Evolutionary conservation across 2,113 vertebrate species (phyloP).

Genomic region (Gavia stellata): DNA sequence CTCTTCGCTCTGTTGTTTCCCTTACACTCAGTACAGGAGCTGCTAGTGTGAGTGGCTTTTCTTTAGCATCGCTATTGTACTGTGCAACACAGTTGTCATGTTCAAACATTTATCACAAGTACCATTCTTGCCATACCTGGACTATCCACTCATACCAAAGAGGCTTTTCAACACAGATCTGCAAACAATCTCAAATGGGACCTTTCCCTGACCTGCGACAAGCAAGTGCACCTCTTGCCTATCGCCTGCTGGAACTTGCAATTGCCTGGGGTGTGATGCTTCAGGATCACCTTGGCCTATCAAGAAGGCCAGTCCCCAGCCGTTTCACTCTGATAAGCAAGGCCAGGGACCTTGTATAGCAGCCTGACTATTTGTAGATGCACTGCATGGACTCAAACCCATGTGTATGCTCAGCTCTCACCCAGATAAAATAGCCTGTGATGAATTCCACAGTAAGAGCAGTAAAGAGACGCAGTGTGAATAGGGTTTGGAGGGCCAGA

Average conservation of each 20-base stretch:
- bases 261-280: not conserved
- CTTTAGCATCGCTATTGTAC: not conserved
- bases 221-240: not conserved
- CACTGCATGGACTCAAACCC: not conserved
- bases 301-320: not conserved
- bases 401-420: not conserved
- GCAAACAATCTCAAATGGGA: fast-evolving
- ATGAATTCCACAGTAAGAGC: not conserved
- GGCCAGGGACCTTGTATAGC: not conserved
- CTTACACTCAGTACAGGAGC: not conserved
- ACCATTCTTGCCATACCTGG: not conserved
- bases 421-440: not conserved
- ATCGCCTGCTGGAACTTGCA: fast-evolving
- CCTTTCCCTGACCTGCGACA: not conserved
- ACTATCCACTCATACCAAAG: not conserved
- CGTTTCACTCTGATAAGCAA: not conserved
- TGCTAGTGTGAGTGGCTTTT: not conserved
- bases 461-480: not conserved
- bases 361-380: not conserved
- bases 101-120: not conserved
- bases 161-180: not conserved
- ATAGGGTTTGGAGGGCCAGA: not conserved
- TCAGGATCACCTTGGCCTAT: not conserved
- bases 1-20: not conserved
- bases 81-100: not conserved